phyloP scores from a whole-genome alignment of 2,888 invertebrate genomes.

The Plagodis dolabraria region DNA sequence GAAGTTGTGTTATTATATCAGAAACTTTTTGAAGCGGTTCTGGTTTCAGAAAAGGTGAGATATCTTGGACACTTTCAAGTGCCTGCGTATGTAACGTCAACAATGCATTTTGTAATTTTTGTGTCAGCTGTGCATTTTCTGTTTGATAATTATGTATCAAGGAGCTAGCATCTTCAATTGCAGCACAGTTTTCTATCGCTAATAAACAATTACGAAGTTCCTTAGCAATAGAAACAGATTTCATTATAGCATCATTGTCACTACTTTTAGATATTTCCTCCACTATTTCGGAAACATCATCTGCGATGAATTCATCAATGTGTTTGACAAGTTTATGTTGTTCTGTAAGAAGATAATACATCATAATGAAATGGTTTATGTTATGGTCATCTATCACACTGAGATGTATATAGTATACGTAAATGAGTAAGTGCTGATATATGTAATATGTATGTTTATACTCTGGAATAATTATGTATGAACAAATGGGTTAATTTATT shows the following conservation, averaged over 20 bases:
- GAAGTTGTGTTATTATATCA: constrained; percentile 52
- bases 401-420: no score
- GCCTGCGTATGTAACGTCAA: constrained; percentile 45
- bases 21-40: constrained; percentile 47
- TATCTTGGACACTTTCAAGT: constrained; percentile 44
- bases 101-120: constrained; percentile 46
- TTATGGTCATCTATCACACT: no score
- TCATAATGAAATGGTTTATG: not conserved
- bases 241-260: constrained; percentile 38
- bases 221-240: constrained; percentile 42
- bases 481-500: no score
- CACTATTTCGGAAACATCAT: constrained; percentile 42
- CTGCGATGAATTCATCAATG: constrained; percentile 50
- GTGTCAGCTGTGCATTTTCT: constrained; percentile 42
- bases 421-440: no score
- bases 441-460: no score
- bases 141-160: constrained; percentile 20
- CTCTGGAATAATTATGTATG: no score
- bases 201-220: constrained; percentile 43
- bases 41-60: constrained; percentile 35
- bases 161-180: constrained; percentile 25
- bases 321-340: constrained; percentile 36
- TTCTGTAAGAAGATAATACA: constrained; percentile 23
- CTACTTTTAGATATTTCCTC: constrained; percentile 36
- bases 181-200: constrained; percentile 15